Conservation (phyloP, 1,140 invertebrate genomes). For the Pygmarrhopalites habei region DNA sequence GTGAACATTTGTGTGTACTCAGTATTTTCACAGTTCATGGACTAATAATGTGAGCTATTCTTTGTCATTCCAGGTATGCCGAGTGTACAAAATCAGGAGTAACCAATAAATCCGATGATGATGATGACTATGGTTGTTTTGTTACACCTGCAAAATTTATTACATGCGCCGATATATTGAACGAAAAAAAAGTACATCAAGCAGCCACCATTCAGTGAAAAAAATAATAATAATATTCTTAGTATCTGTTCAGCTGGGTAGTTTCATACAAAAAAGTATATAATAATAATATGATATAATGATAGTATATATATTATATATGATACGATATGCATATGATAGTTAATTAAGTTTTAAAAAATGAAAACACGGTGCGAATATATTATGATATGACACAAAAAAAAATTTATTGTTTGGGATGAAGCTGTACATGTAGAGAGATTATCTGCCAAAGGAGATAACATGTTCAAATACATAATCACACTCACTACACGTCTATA, state of each 20-base stretch:
- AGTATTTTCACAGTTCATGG: no score
- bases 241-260: background rate
- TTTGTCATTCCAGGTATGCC: background rate
- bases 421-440: background rate
- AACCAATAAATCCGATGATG: constrained; percentile 1
- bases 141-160: background rate
- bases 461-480: background rate
- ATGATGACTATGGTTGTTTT: no score
- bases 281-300: background rate
- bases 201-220: background rate
- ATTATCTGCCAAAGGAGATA: background rate
- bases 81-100: constrained; percentile 5
- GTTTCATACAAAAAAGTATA: background rate
- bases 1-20: no score
- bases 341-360: background rate
- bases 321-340: background rate
- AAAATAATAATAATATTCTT: no score
- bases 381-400: no score
- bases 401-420: background rate
- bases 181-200: background rate
- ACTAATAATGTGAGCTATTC: no score
- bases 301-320: background rate
- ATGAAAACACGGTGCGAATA: background rate
- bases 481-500: background rate
- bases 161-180: no score